A percentile compares a stretch with the other conserved stretches of the same genome.
These are phyloP conservation scores for Helicorthomorpha holstii DNA, from an alignment of 1,140 invertebrate species.

Conservation along the genomic window DNA sequence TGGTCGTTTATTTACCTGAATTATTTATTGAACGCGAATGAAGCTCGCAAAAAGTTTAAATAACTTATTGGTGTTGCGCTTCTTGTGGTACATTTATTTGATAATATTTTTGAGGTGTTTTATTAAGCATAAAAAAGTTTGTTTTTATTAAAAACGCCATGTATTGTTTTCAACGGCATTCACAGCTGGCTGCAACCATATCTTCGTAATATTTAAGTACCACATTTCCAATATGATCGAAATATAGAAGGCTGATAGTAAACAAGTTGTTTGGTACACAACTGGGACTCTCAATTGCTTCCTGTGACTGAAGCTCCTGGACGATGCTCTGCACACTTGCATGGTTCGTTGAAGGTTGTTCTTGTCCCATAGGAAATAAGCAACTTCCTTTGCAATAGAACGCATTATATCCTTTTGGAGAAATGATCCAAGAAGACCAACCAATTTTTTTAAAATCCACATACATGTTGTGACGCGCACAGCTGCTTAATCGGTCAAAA, in stretches of 20 bases:
- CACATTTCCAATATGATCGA: conserved; percentile 43
- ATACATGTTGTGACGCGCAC: conserved; percentile 29
- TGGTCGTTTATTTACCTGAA: too few species aligned
- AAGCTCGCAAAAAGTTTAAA: too few species aligned
- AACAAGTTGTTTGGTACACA: conserved; percentile 45
- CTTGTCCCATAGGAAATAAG: conserved; percentile 34
- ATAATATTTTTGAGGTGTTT: too few species aligned
- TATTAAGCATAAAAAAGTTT: too few species aligned
- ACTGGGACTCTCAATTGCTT: conserved; percentile 36
- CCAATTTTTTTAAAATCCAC: conserved; percentile 45
- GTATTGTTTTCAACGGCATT: conserved; percentile 49
- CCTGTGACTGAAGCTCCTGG: conserved; percentile 33
- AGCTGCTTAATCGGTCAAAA: too few species aligned
- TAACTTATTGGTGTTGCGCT: too few species aligned
- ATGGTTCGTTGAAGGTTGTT: conserved; percentile 42
- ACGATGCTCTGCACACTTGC: conserved; percentile 46
- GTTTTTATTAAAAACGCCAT: too few species aligned
- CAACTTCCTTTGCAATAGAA: conserved; percentile 45
- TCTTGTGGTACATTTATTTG: too few species aligned
- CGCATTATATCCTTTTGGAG: conserved; percentile 44
- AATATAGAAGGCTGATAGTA: conserved; percentile 42
- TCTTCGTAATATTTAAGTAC: conserved; percentile 50
- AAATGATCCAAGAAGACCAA: conserved; percentile 41
- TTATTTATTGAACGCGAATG: too few species aligned
- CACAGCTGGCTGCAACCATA: conserved; percentile 48